Evolutionary conservation across 2,888 invertebrate species (phyloP).

Genomic region (Sinodicranocentrus sp.): DNA sequence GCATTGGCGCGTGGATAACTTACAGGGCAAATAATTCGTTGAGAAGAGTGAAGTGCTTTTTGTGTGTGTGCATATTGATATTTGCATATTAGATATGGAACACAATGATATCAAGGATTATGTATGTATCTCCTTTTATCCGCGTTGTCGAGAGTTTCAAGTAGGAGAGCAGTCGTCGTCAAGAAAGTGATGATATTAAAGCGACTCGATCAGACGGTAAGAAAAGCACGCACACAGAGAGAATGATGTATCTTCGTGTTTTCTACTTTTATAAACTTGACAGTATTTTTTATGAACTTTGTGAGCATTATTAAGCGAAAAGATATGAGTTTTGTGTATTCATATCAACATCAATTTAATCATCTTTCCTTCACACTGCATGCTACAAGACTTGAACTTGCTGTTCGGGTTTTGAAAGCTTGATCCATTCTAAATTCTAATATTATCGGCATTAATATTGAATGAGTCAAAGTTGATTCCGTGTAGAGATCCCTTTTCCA

Average conservation of each 20-base stretch:
- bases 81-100: conserved; percentile 27
- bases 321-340: conserved; percentile 7
- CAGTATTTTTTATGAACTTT: conserved; percentile 26
- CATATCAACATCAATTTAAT: conserved; percentile 46
- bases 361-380: not conserved
- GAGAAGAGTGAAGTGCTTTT: conserved; percentile 18
- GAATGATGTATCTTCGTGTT: not conserved
- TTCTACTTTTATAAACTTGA: conserved; percentile 15
- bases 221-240: not conserved
- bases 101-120: not conserved
- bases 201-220: conserved; percentile 23
- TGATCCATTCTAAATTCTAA: conserved; percentile 12
- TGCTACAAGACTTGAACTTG: conserved; percentile 19
- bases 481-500: too few relatives aligned
- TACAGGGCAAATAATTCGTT: conserved; percentile 48
- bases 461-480: not conserved
- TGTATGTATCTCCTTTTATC: not conserved
- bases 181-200: conserved; percentile 47
- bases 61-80: conserved; percentile 37
- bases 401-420: conserved; percentile 5
- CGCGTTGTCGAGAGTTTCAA: conserved; percentile 25
- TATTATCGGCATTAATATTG: conserved; percentile 22
- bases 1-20: conserved; percentile 64
- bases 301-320: not conserved
- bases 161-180: conserved; percentile 11